Evolutionary conservation across 1,140 invertebrate species (phyloP).

Genomic region (Condylostylus longicornis): DNA sequence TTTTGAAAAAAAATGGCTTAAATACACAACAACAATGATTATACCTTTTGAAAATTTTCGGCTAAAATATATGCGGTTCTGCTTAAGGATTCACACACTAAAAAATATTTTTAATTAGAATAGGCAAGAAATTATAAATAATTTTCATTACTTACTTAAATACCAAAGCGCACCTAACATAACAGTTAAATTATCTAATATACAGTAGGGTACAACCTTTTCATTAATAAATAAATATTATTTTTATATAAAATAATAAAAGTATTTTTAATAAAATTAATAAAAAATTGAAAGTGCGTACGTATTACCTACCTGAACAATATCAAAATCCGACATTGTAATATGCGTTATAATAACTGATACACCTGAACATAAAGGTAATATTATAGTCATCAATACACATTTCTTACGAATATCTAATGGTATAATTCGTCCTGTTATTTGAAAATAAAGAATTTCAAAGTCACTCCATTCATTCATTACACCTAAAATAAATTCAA

Average conservation of each 20-base stretch:
- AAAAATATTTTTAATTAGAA: too few species aligned
- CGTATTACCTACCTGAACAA: conserved; percentile 38
- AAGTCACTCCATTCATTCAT: conserved; percentile 46
- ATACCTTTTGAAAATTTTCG: conserved; percentile 43
- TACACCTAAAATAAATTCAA: too few species aligned
- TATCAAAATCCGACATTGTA: conserved; percentile 46
- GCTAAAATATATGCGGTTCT: conserved; percentile 42
- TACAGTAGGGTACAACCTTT: conserved; percentile 42
- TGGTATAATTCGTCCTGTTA: conserved; percentile 34
- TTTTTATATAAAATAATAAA: neutral
- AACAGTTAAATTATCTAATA: conserved; percentile 45
- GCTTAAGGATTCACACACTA: conserved; percentile 44
- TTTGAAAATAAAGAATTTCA: conserved; percentile 39
- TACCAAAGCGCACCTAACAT: conserved; percentile 46
- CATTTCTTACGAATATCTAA: conserved; percentile 36
- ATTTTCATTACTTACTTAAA: too few species aligned
- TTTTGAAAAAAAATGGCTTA: too few species aligned
- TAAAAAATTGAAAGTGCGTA: neutral
- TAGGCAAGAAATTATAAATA: too few species aligned
- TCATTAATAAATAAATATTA: conserved; percentile 1
- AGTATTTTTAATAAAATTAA: neutral
- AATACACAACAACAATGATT: too few species aligned
- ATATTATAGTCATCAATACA: conserved; percentile 34
- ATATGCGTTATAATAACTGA: conserved; percentile 46
- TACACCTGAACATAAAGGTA: conserved; percentile 41